Conservation (phyloP, 2,888 invertebrate genomes). For the Sesamia inferens region DNA sequence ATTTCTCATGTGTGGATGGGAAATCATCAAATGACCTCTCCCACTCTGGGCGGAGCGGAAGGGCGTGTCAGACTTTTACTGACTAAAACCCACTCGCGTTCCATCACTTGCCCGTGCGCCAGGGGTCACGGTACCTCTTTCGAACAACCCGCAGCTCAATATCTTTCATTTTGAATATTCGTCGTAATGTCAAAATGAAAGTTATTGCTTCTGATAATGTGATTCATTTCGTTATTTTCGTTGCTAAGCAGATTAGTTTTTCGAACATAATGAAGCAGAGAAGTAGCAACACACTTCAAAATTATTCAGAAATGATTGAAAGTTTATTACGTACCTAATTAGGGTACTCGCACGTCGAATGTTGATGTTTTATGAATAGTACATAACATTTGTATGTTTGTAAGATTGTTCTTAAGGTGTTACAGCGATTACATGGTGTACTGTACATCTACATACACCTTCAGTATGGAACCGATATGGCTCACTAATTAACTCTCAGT, state of each 20-base stretch:
- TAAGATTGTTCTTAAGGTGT: not conserved
- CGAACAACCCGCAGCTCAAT: no score
- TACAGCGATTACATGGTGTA: not conserved
- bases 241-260: not conserved
- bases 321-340: not conserved
- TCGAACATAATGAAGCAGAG: not conserved
- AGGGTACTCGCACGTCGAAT: not conserved
- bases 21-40: no score
- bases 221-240: not conserved
- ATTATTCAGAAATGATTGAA: not conserved
- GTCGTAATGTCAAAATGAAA: no score
- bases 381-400: no score
- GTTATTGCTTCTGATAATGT: no score
- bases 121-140: no score
- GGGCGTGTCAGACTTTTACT: no score
- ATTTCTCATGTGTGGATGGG: no score
- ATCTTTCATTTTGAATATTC: no score
- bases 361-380: not conserved
- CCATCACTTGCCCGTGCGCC: no score
- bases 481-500: conserved; percentile 27
- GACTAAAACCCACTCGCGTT: no score
- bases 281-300: not conserved
- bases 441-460: not conserved
- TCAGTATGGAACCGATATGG: conserved; percentile 4
- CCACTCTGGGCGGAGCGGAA: no score